Evolutionary conservation across 2,888 invertebrate genomes (phyloP).

Genomic region (Tetheella fluctuosa): DNA sequence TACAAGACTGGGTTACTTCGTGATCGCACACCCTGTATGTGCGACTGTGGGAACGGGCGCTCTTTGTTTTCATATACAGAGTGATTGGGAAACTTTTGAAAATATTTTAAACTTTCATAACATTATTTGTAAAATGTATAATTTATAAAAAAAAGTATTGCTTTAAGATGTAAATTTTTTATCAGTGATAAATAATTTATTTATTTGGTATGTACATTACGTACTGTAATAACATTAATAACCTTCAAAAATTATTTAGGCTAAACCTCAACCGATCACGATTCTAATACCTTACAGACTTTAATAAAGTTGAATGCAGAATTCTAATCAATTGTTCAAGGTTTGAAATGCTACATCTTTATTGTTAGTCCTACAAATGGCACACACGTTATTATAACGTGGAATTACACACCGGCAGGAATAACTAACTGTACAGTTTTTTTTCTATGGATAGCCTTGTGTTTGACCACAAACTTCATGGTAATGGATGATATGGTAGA

Average conservation of each 20-base stretch:
- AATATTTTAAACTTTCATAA: neutral
- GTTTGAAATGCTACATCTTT: too few relatives aligned
- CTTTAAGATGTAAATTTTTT: too few relatives aligned
- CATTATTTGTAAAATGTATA: neutral
- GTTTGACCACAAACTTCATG: too few relatives aligned
- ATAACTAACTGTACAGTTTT: too few relatives aligned
- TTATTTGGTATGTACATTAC: neutral
- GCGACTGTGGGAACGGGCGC: slow-evolving; percentile 79
- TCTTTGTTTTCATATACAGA: slow-evolving; percentile 66
- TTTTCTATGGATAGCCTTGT: too few relatives aligned
- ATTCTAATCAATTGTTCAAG: neutral
- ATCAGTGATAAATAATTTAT: too few relatives aligned
- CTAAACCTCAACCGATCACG: slow-evolving; percentile 3
- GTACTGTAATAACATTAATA: neutral
- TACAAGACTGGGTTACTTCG: slow-evolving; percentile 76
- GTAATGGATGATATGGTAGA: too few relatives aligned
- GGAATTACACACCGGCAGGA: too few relatives aligned
- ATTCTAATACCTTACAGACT: neutral
- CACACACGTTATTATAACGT: too few relatives aligned
- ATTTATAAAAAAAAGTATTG: too few relatives aligned
- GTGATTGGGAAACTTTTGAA: slow-evolving; percentile 25
- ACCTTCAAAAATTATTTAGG: neutral
- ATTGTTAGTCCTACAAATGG: too few relatives aligned
- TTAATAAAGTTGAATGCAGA: neutral
- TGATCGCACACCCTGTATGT: slow-evolving; percentile 78